A percentile compares a stretch with the other conserved stretches of the same genome.
These are phyloP conservation scores for Cataglyphis hispanica DNA, from an alignment of 1,140 invertebrate species.

Conservation along the genomic window DNA sequence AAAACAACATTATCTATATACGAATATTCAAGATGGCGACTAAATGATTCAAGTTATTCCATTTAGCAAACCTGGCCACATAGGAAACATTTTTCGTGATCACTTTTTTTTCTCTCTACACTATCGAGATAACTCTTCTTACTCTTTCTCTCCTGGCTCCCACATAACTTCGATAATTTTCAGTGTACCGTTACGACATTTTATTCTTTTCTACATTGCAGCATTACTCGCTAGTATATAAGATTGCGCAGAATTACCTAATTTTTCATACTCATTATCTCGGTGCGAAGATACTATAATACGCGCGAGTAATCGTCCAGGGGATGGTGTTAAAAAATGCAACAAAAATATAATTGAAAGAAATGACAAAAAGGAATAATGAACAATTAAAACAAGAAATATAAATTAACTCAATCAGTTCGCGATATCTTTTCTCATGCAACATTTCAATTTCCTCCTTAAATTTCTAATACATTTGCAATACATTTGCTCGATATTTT, in stretches of 20 bases:
- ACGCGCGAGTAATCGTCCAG: constrained; percentile 46
- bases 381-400: constrained; percentile 3
- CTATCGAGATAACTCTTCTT: too few relatives aligned
- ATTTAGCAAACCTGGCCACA: too few relatives aligned
- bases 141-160: too few relatives aligned
- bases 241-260: constrained; percentile 68
- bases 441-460: background rate
- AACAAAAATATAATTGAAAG: constrained; percentile 60
- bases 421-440: background rate
- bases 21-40: too few relatives aligned
- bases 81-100: too few relatives aligned
- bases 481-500: background rate
- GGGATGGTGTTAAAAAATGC: constrained; percentile 54
- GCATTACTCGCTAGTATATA: constrained; percentile 24
- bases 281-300: constrained; percentile 54
- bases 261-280: constrained; percentile 53
- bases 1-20: too few relatives aligned
- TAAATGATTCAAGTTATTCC: too few relatives aligned
- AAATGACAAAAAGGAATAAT: constrained; percentile 12
- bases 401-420: background rate
- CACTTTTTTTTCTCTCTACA: too few relatives aligned
- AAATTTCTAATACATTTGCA: background rate
- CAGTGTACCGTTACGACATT: background rate
- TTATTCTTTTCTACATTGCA: constrained; percentile 20
- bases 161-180: background rate